phyloP scores from a whole-genome alignment of 2,113 vertebrate species.

The Nyctereutes procyonoides region DNA sequence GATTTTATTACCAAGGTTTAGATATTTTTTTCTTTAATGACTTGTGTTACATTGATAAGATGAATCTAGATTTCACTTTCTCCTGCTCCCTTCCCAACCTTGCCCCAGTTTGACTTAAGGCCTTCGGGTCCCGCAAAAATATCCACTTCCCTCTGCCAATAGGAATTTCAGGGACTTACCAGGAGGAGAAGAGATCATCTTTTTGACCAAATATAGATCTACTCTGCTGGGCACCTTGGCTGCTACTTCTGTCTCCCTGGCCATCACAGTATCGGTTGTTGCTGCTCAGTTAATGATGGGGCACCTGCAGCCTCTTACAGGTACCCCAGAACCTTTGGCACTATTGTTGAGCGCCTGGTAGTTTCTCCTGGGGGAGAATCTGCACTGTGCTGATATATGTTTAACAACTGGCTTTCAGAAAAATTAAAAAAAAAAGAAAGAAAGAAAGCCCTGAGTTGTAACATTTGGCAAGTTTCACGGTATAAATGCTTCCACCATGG shows the following conservation, averaged over 20 bases:
- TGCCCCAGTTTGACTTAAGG: constrained; percentile 1
- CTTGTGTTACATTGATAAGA: neutral
- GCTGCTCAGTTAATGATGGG: neutral
- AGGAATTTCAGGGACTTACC: neutral
- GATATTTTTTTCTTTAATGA: neutral
- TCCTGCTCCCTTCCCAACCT: neutral
- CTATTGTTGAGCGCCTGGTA: neutral
- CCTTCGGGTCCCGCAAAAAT: neutral
- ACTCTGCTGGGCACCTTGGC: neutral
- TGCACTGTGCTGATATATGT: constrained; percentile 48
- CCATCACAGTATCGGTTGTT: neutral
- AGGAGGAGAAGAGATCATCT: neutral
- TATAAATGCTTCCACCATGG: neutral
- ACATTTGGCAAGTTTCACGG: neutral
- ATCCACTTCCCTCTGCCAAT: neutral
- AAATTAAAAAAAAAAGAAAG: neutral
- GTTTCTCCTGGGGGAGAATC: neutral
- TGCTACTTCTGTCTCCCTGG: neutral
- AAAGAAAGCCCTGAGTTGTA: neutral
- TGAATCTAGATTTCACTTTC: neutral
- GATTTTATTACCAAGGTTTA: constrained; percentile 11
- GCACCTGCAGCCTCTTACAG: neutral
- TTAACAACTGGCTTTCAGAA: neutral
- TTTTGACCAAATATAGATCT: neutral
- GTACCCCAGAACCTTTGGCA: neutral